Base-by-base conservation (phyloP, 2,888 invertebrate species). In the Torymus tubicola region DNA sequence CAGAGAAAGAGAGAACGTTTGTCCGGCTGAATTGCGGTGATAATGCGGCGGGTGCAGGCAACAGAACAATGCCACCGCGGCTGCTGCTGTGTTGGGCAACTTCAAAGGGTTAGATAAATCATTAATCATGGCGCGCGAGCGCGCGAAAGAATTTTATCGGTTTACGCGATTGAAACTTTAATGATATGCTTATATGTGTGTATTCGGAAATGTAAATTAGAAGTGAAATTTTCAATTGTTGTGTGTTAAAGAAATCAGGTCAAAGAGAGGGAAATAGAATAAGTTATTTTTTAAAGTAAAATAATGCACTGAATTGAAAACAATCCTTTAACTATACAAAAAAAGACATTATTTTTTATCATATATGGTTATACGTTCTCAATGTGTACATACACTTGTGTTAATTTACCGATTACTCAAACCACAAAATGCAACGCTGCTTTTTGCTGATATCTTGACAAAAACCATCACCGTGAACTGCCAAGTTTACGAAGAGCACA, bases 1-100 rank as follows among this genome's bases (percentile, higher is more conserved):
- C 14, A 42, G 21, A 21, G 53, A 63, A 42, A 12, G 18, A 13
- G 42, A 65, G 18, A 50, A 13, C 11, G 11, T 69, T 64, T 64
- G 58, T 70, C 58, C 42, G 31, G 52, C 57, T 57, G 53, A 79
- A 79, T 79, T 58, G 14, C 24, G 18, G 24, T 55, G 72, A 72
- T 64, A 64, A 64, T 64, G 61, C 63, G 12, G 61, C 63, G 12
- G 58, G 24, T 42, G 14, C 14, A 16, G 57, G 42, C 42, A 42
- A 8, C 42, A 63, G 67, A 71, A 77, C 77, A 78, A 72, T 72
- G 64, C 64, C 50, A 13, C 50, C 53, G 55, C n/a, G 14, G 31
- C 50, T 53, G 55, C 31, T 31, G 31, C n/a, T 13, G 31, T 50
- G 60, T 78, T 78, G 55, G 73, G 78, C 68, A 78, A 78, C 24